Percentiles rank a stretch among this genome's conserved stretches.
phyloP scores from a whole-genome alignment of 1,140 invertebrate genomes.

The Drosophila pruinosa region DNA sequence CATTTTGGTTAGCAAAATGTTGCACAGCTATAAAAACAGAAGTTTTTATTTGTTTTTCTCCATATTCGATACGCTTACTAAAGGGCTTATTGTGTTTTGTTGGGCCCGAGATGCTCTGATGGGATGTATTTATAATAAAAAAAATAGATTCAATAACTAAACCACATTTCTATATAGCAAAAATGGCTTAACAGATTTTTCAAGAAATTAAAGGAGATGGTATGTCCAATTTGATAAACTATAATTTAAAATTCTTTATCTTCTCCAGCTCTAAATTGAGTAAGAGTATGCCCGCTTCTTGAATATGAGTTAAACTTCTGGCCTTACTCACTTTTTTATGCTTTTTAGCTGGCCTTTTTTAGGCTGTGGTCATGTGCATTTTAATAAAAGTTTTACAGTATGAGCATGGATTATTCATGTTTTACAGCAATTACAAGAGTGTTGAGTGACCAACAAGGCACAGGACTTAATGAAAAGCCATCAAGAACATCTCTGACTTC shows the following conservation, averaged over 20 bases:
- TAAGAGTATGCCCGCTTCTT: not conserved
- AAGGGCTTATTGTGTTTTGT: not conserved
- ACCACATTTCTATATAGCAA: too few species aligned
- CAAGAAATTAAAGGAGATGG: too few species aligned
- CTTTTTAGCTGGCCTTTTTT: constrained; percentile 16
- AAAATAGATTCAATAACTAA: too few species aligned
- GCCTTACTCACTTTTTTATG: not conserved
- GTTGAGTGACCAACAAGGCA: constrained; percentile 16
- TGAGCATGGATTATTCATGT: constrained; percentile 75
- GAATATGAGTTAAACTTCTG: not conserved
- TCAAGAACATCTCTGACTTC: constrained; percentile 28
- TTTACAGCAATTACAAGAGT: constrained; percentile 62
- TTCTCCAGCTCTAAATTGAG: too few species aligned
- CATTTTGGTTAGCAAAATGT: constrained; percentile 34
- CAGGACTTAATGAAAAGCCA: constrained; percentile 63
- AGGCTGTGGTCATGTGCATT: constrained; percentile 51
- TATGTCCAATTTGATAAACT: too few species aligned
- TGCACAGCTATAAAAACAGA: constrained; percentile 26
- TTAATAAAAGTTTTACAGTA: constrained; percentile 70
- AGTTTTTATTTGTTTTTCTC: constrained; percentile 13
- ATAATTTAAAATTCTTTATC: too few species aligned
- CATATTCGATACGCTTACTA: not conserved
- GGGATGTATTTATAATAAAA: not conserved
- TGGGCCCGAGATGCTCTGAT: not conserved
- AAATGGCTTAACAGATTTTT: too few species aligned